These are phyloP conservation scores for Cremastobaeus sp. DNA, from an alignment of 2,888 invertebrate species.

Conservation along the genomic window DNA sequence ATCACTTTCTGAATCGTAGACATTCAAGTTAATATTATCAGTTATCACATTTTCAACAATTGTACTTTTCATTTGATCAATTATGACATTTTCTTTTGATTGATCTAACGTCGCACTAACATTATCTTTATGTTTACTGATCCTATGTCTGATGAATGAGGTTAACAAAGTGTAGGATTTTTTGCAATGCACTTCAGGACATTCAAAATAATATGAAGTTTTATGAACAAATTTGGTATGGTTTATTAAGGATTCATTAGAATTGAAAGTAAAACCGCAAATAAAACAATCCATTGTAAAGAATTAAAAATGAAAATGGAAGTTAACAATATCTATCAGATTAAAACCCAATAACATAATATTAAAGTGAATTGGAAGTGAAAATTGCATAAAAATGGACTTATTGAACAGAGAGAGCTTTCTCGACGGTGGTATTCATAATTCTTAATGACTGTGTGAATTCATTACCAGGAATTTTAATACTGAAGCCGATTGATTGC, in stretches of 20 bases:
- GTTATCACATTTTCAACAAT: too few relatives aligned
- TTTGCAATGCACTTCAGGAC: neutral
- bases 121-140: neutral
- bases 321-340: too few relatives aligned
- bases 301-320: too few relatives aligned
- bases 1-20: neutral
- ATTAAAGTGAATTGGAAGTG: too few relatives aligned
- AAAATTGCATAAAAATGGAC: too few relatives aligned
- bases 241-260: neutral
- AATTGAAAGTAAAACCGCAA: neutral
- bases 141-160: constrained; percentile 2
- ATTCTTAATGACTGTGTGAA: too few relatives aligned
- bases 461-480: too few relatives aligned
- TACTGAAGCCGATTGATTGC: too few relatives aligned
- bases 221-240: neutral
- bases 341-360: too few relatives aligned
- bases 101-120: neutral
- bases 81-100: neutral
- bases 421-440: too few relatives aligned
- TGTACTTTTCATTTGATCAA: neutral
- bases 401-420: too few relatives aligned
- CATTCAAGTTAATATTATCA: too few relatives aligned
- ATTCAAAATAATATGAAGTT: constrained; percentile 1
- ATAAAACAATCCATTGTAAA: constrained; percentile 3
- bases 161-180: neutral